Evolutionary conservation across 1,140 invertebrate genomes (phyloP).

Genomic region (Popillia japonica): DNA sequence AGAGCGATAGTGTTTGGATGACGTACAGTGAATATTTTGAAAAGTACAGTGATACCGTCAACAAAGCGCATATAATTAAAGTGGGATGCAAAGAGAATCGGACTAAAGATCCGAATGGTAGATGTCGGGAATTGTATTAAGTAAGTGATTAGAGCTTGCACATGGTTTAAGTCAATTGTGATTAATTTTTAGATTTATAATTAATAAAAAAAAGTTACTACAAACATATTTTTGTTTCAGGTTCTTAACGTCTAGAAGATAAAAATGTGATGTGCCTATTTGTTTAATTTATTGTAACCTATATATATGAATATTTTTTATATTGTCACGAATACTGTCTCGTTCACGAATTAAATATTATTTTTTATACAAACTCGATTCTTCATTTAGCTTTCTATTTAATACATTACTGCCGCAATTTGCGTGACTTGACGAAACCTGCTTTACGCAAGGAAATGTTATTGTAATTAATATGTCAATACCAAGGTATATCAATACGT

Average conservation of each 20-base stretch:
- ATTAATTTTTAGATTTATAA: not conserved
- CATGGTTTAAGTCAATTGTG: not conserved
- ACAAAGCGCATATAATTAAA: slow-evolving; percentile 26
- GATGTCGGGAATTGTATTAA: slow-evolving; percentile 27
- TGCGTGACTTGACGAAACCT: not conserved
- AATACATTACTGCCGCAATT: not conserved
- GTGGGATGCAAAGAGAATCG: slow-evolving; percentile 9
- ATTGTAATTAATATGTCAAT: not conserved
- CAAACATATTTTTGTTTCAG: not conserved
- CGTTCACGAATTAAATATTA: not conserved
- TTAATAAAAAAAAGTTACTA: not conserved
- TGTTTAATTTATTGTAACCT: slow-evolving; percentile 1
- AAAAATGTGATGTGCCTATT: not conserved
- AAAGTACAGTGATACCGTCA: slow-evolving; percentile 1
- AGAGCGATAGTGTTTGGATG: not conserved
- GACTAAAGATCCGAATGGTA: slow-evolving; percentile 12
- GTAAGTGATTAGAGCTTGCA: not conserved
- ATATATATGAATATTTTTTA: not conserved
- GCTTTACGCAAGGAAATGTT: not conserved
- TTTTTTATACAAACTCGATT: not conserved
- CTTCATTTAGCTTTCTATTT: not conserved
- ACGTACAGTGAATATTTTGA: slow-evolving; percentile 19
- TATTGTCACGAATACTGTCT: not conserved
- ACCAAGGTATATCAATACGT: not conserved
- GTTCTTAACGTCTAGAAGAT: not conserved